Conservation (phyloP, 30 jellyfish, hydroid and myxozoan genomes). For the Chrysaora quinquecirrha region DNA sequence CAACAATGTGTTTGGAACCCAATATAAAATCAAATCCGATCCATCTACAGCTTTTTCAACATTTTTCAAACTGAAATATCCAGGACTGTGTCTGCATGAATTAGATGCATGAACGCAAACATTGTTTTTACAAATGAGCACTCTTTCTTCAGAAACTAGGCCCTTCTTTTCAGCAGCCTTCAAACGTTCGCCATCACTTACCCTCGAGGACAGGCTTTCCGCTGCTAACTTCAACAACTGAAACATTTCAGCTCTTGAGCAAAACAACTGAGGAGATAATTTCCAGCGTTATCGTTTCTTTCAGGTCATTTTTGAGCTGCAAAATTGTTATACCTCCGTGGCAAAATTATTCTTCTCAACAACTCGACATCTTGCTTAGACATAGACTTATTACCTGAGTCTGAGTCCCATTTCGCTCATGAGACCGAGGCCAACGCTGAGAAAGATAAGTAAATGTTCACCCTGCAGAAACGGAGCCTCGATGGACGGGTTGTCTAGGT, state of each 20-base stretch:
- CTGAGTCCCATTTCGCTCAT: too few species aligned
- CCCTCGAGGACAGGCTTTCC: conserved; percentile 47
- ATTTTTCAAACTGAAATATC: conserved; percentile 77
- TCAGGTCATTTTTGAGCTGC: too few species aligned
- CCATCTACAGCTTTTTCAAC: conserved; percentile 29
- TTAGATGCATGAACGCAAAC: conserved; percentile 77
- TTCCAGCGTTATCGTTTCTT: too few species aligned
- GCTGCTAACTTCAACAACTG: conserved; percentile 47
- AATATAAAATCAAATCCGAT: conserved; percentile 74
- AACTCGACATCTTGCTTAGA: too few species aligned
- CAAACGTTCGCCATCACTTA: conserved; percentile 92
- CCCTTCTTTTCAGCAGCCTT: background rate
- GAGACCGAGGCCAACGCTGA: too few species aligned
- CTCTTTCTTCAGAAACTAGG: conserved; percentile 79
- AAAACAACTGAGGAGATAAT: too few species aligned
- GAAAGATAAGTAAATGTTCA: too few species aligned
- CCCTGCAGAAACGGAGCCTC: too few species aligned
- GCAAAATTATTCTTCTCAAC: too few species aligned
- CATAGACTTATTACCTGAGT: too few species aligned
- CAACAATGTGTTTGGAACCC: conserved; percentile 92
- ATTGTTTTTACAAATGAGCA: conserved; percentile 86
- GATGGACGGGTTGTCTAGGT: too few species aligned
- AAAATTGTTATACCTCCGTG: too few species aligned
- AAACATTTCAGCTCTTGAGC: conserved; percentile 60
- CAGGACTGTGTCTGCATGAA: conserved; percentile 66